Base-by-base conservation (phyloP, 2,797 vertebrate species). In the Gadopsis marmoratus region DNA sequence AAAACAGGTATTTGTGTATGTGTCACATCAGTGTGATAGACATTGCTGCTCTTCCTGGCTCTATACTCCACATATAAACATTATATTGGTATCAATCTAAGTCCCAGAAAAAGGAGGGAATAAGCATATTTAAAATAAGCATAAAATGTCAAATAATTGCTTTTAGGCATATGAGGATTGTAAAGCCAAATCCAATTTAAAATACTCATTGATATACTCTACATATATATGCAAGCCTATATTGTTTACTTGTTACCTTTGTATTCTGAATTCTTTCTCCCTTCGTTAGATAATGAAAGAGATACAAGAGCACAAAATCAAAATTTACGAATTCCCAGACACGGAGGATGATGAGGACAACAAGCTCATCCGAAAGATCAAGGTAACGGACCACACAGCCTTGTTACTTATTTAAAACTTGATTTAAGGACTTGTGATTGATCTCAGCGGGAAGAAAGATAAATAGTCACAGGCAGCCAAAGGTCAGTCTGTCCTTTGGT, bases 311-410 rank as follows among this genome's bases (percentile, higher is more conserved):
- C 95, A 96, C 84, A 96, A 96, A 88, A 96, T 96, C 37, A 96
- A 96, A 87, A 96, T 96, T 71, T 96, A 96, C 9, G 95, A 96
- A 81, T 96, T 96, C 83, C 96, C 96, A 0, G 95, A 96, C 91
- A 94, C 94, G 0, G 95, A 96, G 83, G 95, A 96, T 1, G 95
- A 96, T 2, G 96, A 96, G 75, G 96, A 96, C 90, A 96, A 94
- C 90, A 96, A 96, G 83, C 92, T 96, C 47, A 95, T 96, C 74
- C 92, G 95, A 59, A 96, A 96, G 89, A 96, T 96, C 87, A 96
- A 96, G 96, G 96, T 96, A 92, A 63, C 0, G 26, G 19, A 60
- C 51, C 26, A 16, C 17, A 26, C 19, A 7, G 10, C 48, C 0
- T 8, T n/a, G 33, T n/a, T 48, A 9, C 5, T 47, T 0, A 35